phyloP scores from a whole-genome alignment of 2,113 vertebrate genomes.

The Megaceryle maxima region DNA sequence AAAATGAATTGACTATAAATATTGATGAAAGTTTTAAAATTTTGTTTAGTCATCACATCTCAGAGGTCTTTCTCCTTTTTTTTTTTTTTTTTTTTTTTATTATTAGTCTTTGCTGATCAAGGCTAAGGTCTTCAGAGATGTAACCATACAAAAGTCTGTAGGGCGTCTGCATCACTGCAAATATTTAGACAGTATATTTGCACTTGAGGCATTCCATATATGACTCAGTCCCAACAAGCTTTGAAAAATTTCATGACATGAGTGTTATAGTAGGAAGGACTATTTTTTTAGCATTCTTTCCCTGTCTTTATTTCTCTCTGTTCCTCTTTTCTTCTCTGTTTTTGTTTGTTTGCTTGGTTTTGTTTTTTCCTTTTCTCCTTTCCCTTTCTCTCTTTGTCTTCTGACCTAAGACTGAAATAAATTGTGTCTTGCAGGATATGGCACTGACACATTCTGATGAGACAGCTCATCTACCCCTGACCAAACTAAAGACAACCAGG shows the following conservation, averaged over 20 bases:
- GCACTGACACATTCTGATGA: not conserved
- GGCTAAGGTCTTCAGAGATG: not conserved
- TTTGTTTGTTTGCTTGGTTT: not conserved
- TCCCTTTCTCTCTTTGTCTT: not conserved
- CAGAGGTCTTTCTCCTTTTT: not conserved
- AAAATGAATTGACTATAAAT: not conserved
- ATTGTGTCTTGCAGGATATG: conserved; percentile 24
- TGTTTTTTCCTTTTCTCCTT: not conserved
- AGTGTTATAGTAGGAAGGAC: not conserved
- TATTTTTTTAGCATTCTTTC: not conserved
- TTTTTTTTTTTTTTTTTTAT: not conserved
- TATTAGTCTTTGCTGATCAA: not conserved
- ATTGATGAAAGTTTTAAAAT: not conserved
- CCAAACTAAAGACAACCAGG: not conserved
- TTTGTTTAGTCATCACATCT: not conserved
- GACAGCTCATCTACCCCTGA: not conserved
- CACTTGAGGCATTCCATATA: not conserved
- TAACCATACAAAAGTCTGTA: not conserved
- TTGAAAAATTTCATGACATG: not conserved
- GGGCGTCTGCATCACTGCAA: not conserved
- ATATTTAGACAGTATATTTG: not conserved
- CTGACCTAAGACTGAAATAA: conserved; percentile 15
- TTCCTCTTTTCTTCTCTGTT: not conserved
- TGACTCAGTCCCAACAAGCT: not conserved
- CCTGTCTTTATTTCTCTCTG: not conserved